phyloP scores from a whole-genome alignment of 35 echinoderm and acorn worm species.

The Lytechinus pictus region DNA sequence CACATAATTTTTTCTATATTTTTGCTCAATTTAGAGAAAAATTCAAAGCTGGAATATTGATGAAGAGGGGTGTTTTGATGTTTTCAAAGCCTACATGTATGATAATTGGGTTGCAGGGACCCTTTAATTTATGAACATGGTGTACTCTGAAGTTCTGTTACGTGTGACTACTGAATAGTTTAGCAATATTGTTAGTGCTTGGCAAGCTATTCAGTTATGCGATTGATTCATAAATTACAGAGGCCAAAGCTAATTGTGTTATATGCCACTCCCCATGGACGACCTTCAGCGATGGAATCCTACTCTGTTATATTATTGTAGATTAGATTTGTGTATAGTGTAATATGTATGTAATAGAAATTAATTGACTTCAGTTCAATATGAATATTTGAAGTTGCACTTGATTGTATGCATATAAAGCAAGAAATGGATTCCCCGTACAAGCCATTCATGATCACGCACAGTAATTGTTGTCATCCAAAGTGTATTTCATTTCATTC shows the following conservation, averaged over 20 bases:
- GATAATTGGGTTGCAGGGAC: no score
- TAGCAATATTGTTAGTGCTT: constrained; percentile 16
- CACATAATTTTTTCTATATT: no score
- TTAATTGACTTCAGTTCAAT: neutral
- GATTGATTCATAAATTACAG: constrained; percentile 53
- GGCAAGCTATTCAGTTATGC: constrained; percentile 8
- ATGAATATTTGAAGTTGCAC: neutral
- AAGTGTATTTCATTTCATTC: no score
- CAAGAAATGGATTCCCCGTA: no score
- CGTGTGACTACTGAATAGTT: neutral
- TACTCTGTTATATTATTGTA: constrained; percentile 10
- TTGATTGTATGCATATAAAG: no score
- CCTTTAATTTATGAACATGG: neutral
- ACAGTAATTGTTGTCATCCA: no score
- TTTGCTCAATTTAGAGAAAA: no score
- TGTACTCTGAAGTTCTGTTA: neutral
- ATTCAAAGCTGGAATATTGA: no score
- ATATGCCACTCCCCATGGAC: constrained; percentile 49
- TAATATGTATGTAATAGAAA: neutral
- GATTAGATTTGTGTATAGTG: neutral
- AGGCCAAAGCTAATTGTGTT: constrained; percentile 51
- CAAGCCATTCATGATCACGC: no score
- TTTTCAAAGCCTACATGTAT: no score
- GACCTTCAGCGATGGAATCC: constrained; percentile 44
- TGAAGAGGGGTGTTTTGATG: no score